Evolutionary conservation across 2,888 invertebrate genomes (phyloP), one percentile per base, ranked within the genome.

Genomic region (Nyleta sp.): DNA sequence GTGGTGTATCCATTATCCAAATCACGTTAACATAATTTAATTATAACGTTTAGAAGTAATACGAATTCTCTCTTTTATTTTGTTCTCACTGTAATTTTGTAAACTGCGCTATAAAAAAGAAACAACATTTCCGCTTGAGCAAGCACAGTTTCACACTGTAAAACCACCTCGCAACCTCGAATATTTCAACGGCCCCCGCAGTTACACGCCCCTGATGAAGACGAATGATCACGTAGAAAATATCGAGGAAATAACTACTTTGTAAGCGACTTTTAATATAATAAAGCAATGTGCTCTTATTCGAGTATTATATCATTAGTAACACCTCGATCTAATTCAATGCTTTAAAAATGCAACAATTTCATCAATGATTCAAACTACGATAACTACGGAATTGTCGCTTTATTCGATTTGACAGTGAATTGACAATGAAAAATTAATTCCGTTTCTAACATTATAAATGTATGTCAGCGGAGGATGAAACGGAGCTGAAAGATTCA

Each of bases 211-310:
- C 35, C 18, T 46, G 48, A 67, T 67, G 67, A 67, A 67, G 67
- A 67, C 67, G 67, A 67, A 67, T 67, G 57, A 57, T 67, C 57
- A 48, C 67, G 24, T 55, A 57, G 33, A 55, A 67, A 67, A 46
- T 48, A 48, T 46, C 55, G 55, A 53, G 46, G 35, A 67, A 67
- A 55, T 67, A 67, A 67, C 55, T 46, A 67, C 67, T 53, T 67
- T 55, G 67, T 46, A 40, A 67, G 28, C 62, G n/a, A 53, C 42
- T 42, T 55, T 17, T 44, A 50, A 38, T 67, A 67, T 11, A 55
- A 20, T 15, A 44, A 11, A 33, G 17, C 67, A 13, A 55, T 60
- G 46, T 40, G 44, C 44, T 24, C 20, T 31, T 35, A 40, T 33
- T 33, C 38, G 33, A 33, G 10, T 7, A 24, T 24, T 46, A 35